Evolutionary conservation across 2,113 vertebrate genomes (phyloP).

Genomic region (Panurus biarmicus): DNA sequence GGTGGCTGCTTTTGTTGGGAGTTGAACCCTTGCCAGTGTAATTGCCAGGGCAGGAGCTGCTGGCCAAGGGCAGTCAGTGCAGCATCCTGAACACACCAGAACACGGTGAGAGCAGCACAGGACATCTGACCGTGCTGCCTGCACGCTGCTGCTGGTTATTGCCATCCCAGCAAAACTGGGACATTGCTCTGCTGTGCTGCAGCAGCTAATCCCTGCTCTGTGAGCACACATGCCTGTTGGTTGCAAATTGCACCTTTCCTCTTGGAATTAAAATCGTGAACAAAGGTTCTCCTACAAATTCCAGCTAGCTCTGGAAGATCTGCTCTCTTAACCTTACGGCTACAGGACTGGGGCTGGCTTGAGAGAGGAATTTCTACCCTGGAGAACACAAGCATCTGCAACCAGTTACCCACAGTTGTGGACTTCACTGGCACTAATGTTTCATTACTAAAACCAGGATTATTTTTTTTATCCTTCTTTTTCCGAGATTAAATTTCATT

Average conservation of each 20-base stretch:
- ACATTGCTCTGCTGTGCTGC: not conserved
- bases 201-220: not conserved
- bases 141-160: not conserved
- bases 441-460: not conserved
- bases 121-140: not conserved
- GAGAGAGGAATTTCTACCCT: not conserved
- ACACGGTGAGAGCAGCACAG: not conserved
- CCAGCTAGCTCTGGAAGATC: not conserved
- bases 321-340: too few species aligned
- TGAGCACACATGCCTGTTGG: not conserved
- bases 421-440: not conserved
- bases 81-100: not conserved
- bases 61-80: not conserved
- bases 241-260: not conserved
- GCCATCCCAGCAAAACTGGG: not conserved
- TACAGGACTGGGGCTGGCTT: not conserved
- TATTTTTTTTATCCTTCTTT: not conserved
- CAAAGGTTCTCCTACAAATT: not conserved
- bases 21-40: not conserved
- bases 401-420: not conserved
- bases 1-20: not conserved
- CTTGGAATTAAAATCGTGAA: not conserved
- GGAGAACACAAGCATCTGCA: not conserved
- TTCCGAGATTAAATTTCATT: not conserved
- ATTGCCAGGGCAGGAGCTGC: not conserved